Evolutionary conservation across 2,888 invertebrate genomes (phyloP), one percentile per base, ranked within the genome.

Genomic region (Catocala fraxini): DNA sequence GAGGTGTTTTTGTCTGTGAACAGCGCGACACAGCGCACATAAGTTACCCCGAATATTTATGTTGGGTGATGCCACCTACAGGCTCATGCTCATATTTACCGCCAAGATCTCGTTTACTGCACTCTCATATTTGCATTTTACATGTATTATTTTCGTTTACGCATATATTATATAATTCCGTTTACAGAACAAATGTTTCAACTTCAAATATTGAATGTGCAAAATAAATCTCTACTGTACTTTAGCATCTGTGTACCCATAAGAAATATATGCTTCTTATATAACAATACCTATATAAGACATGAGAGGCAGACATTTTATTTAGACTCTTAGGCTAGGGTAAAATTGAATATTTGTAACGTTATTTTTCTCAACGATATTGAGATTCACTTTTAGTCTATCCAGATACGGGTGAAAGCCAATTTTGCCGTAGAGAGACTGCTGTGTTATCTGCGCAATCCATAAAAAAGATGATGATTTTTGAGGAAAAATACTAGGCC

Each of bases 41-140:
- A 89, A 89, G 88, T 90, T 88, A 87, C 83, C 79, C 77, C 81
- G 86, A 87, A 89, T 77, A 90, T 91, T 90, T 89, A 90, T 91
- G 90, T 83, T 71, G 78, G 83, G 78, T 79, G 84, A 82, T 86
- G 89, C 88, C 89, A 88, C 84, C 80, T 83, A 81, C 89, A 88
- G 88, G 80, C 83, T 73, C 81, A 80, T 80, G 78, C 69, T 85
- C 77, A 83, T 88, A 89, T 90, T 88, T 89, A 90, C 86, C 83
- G 81, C 85, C 83, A 84, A 84, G 82, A 85, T 85, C 85, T 84
- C 84, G 83, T 85, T 86, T 84, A 82, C 83, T 86, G 85, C 86
- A 85, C 79, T 81, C 80, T 71, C 72, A 62, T 72, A 87, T 88
- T 87, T 86, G 83, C 85, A 88, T 87, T 85, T 84, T 83, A 85